Evolutionary conservation across 2,797 vertebrate genomes (phyloP), one percentile per base, ranked within the genome.

Genomic region (Neosilurus hyrtlii): DNA sequence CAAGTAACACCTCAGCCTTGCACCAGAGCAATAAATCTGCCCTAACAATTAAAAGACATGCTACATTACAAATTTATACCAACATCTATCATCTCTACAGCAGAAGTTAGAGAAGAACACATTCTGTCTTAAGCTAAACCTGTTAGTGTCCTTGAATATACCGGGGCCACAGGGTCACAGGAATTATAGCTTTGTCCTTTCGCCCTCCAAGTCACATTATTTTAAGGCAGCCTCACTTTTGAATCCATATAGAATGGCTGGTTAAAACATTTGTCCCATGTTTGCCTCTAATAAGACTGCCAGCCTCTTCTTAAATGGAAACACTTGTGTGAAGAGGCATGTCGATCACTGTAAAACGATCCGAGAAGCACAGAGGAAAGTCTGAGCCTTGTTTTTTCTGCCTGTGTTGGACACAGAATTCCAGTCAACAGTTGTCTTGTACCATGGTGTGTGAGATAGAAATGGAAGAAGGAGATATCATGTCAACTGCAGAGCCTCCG

Each of bases 331-430:
- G 75, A 83, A 86, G 89, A 91, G 89, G 89, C 88, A 92, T 79
- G 89, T 92, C 89, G 79, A 85, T 89, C 85, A 85, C 83, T 91
- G 93, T 93, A 94, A 94, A 92, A 88, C 79, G 90, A 95, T 94
- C 90, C 88, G 74, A 79, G 87, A 88, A 90, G 89, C 88, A 89
- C 86, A 92, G 88, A 92, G 90, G 91, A 92, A 90, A 91, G 90
- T 91, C 89, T 89, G 88, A 57, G 66, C 82, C 84, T 68, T 89
- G 87, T 80, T 79, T 90, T 85, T 87, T 61, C 71, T 80, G 86
- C 82, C 82, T 70, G 71, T 63, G 87, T 87, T 76, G 89, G 83
- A 88, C 84, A 83, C 91, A 89, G 91, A 92, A 93, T 92, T 91
- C 87, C 86, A 54, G 83, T 78, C 85, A 86, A 86, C 92, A 94